Base-by-base conservation (phyloP, 2,113 vertebrate genomes). In the Varanus salvator region DNA sequence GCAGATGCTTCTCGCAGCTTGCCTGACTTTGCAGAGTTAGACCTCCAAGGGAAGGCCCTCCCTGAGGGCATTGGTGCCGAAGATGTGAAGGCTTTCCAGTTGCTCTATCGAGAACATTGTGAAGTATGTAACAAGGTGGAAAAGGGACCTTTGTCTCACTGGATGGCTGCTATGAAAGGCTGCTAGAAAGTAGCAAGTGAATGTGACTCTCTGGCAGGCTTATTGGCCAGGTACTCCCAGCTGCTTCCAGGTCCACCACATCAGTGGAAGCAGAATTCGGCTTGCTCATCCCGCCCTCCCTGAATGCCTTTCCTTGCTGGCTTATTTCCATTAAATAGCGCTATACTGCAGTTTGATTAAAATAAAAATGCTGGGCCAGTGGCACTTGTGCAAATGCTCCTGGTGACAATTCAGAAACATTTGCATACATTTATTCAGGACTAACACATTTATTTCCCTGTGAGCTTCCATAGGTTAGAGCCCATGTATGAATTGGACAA, bases 31-130 rank as follows among this genome's bases (percentile, higher is more conserved):
- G 91, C 96, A 31, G 98, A 98, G 81, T 95, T 99, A 2, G 98
- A 99, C 86, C 93, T 98, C 31, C 97, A 98, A 89, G 98, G 95
- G 88, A 97, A 96, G 76, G 80, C 93, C 27, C 96, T 98, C 72
- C 98, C 98, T 0, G 98, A 98, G 31, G 98, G 98, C 25, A 92
- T 98, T 21, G 95, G 96, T 5, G 89, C 96, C 0, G 98, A 97
- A 75, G 97, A 98, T 90, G 90, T 99, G 48, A 98, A 97, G 93
- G 97, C 97, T 90, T 98, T 98, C 94, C 98, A 98, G 97, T 93
- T 96, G 91, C 97, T 98, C 29, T 99, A 99, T 96, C 97, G 98
- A 88, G 98, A 99, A 90, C 98, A 99, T 95, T 99, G 98, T 92
- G 98, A 99, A 98, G 98, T 99, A 96, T 9, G 86, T 80, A 15